These are phyloP conservation scores for Gracilinanus agilis DNA, from an alignment of 2,113 vertebrate species.

Conservation along the genomic window DNA sequence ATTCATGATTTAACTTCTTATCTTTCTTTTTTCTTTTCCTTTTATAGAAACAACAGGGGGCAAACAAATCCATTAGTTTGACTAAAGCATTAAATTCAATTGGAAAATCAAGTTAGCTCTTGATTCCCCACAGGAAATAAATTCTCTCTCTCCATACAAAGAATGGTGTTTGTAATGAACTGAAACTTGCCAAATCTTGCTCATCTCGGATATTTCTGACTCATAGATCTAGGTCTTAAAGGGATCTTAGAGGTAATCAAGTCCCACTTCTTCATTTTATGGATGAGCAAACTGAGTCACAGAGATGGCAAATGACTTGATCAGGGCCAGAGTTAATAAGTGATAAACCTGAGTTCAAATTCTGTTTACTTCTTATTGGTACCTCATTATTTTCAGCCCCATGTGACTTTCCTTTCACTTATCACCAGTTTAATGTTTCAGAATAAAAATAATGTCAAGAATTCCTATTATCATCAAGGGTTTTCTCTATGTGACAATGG, in stretches of 20 bases:
- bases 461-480: neutral
- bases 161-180: neutral
- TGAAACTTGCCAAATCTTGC: neutral
- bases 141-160: neutral
- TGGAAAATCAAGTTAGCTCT: neutral
- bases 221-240: neutral
- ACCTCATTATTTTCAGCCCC: neutral
- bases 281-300: neutral
- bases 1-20: constrained; percentile 1
- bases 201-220: neutral
- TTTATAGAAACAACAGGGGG: neutral
- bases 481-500: neutral
- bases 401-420: neutral
- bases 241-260: neutral
- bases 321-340: neutral
- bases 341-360: neutral
- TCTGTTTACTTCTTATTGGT: neutral
- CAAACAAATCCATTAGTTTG: neutral
- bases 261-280: neutral
- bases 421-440: constrained; percentile 4
- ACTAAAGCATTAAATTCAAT: constrained; percentile 17
- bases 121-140: neutral
- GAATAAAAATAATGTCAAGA: neutral
- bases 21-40: neutral
- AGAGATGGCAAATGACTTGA: neutral